Evolutionary conservation across 2,888 invertebrate species (phyloP).

Genomic region (Netelia virgata): DNA sequence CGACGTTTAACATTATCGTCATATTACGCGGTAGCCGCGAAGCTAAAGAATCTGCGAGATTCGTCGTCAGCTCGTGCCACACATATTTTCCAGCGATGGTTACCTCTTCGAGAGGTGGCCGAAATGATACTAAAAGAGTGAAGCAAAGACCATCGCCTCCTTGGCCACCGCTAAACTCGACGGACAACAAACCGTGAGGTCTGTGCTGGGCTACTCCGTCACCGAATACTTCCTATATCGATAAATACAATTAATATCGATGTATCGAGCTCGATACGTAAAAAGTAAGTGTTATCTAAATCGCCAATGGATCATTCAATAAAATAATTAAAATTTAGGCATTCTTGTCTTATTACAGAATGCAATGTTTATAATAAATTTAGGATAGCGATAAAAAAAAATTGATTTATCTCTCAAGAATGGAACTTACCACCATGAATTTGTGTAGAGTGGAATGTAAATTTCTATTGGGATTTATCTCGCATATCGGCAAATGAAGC

Average conservation of each 20-base stretch:
- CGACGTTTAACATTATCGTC: constrained; percentile 93
- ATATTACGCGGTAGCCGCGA: constrained; percentile 91
- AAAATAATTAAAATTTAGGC: not conserved
- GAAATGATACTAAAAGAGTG: constrained; percentile 93
- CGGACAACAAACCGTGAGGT: constrained; percentile 92
- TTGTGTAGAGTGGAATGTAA: constrained; percentile 94
- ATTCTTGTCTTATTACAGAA: constrained; percentile 19
- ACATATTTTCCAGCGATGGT: constrained; percentile 94
- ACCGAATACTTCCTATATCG: constrained; percentile 91
- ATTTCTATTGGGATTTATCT: constrained; percentile 94
- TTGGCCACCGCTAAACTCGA: constrained; percentile 89
- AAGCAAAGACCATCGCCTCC: constrained; percentile 92
- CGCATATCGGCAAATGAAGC: constrained; percentile 94
- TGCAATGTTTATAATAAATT: constrained; percentile 2
- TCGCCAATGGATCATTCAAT: too few species aligned
- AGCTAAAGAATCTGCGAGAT: constrained; percentile 89
- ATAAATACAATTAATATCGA: constrained; percentile 12
- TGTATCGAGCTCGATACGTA: not conserved
- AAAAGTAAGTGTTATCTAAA: not conserved
- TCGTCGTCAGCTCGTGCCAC: constrained; percentile 93
- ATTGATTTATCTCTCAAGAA: not conserved
- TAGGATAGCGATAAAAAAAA: constrained; percentile 2
- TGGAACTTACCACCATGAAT: constrained; percentile 91
- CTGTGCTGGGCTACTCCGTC: constrained; percentile 94
- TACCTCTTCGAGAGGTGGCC: constrained; percentile 94